phyloP scores from a whole-genome alignment of 2,113 vertebrate species.

The Calyptommatus sinebrachiatus region DNA sequence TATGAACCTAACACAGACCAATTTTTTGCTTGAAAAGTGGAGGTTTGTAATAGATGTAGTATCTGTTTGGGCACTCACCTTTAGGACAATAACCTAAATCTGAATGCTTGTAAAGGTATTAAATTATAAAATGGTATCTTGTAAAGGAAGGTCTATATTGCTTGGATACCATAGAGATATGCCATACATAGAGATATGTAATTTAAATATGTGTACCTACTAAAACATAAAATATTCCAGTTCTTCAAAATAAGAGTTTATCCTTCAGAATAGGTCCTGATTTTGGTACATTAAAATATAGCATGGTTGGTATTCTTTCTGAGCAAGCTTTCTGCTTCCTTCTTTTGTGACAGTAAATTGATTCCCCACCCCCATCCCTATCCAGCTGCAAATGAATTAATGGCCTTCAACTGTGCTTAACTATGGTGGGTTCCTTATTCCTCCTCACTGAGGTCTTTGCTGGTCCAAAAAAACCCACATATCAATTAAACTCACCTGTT shows the following conservation, averaged over 20 bases:
- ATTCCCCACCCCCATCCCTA: slow-evolving; percentile 41
- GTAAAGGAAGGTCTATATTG: too few species aligned
- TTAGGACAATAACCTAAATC: too few species aligned
- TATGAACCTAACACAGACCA: too few species aligned
- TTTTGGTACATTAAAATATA: slow-evolving; percentile 45
- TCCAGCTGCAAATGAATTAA: slow-evolving; percentile 64
- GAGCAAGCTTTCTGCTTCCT: slow-evolving; percentile 45
- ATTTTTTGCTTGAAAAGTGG: too few species aligned
- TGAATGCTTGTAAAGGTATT: too few species aligned
- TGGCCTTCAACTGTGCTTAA: slow-evolving; percentile 47
- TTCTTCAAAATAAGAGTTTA: not conserved
- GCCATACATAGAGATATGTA: too few species aligned
- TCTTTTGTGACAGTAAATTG: slow-evolving; percentile 55
- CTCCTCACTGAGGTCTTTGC: slow-evolving; percentile 52
- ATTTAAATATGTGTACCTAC: too few species aligned
- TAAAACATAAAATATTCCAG: not conserved
- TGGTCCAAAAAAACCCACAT: slow-evolving; percentile 66
- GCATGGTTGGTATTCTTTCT: slow-evolving; percentile 42
- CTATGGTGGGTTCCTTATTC: slow-evolving; percentile 43
- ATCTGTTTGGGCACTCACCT: too few species aligned
- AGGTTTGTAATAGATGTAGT: too few species aligned
- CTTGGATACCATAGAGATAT: too few species aligned
- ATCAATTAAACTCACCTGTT: slow-evolving; percentile 78
- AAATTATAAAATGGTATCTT: too few species aligned
- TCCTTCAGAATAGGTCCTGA: slow-evolving; percentile 38